Conservation (phyloP, 64 coral and sea anemone genomes). For the Pocillopora verrucosa region DNA sequence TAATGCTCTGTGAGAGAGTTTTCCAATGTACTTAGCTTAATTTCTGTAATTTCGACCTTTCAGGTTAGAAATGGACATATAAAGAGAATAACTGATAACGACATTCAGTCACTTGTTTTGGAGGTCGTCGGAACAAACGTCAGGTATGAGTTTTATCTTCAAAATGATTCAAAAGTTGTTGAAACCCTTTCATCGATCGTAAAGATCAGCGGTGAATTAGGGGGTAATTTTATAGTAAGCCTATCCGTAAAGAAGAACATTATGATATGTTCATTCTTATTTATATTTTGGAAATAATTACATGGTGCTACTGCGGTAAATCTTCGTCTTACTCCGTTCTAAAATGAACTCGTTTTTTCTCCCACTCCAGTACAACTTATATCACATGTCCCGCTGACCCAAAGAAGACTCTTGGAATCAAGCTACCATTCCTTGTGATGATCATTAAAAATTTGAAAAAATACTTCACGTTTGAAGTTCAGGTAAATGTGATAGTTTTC, state of each 20-base stretch:
- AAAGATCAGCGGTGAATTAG: background rate
- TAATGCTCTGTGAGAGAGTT: background rate
- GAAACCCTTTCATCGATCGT: background rate
- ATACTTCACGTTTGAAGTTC: slow-evolving; percentile 99
- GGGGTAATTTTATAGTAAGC: background rate
- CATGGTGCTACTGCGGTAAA: background rate
- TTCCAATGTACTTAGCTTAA: background rate
- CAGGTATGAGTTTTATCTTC: slow-evolving; percentile 56
- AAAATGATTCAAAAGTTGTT: background rate
- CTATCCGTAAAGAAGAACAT: background rate
- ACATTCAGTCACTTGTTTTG: slow-evolving; percentile 98
- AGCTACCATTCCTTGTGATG: slow-evolving; percentile 98
- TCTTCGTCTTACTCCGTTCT: background rate
- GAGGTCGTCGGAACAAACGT: slow-evolving; percentile 99
- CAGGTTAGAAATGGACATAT: slow-evolving; percentile 99
- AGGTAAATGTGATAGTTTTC: slow-evolving; percentile 59
- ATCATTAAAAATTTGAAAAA: slow-evolving; percentile 99
- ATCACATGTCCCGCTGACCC: slow-evolving; percentile 89
- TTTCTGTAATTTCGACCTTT: background rate
- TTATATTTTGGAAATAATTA: background rate
- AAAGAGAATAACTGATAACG: slow-evolving; percentile 99
- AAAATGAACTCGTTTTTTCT: slow-evolving; percentile 7
- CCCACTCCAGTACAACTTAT: slow-evolving; percentile 78
- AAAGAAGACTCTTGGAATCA: slow-evolving; percentile 96
- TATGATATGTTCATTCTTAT: background rate